Percentiles rank a stretch among this genome's conserved stretches.
Evolutionary conservation across 2,888 invertebrate genomes (phyloP).

Genomic region (Sinopyrophorus schimmeli): DNA sequence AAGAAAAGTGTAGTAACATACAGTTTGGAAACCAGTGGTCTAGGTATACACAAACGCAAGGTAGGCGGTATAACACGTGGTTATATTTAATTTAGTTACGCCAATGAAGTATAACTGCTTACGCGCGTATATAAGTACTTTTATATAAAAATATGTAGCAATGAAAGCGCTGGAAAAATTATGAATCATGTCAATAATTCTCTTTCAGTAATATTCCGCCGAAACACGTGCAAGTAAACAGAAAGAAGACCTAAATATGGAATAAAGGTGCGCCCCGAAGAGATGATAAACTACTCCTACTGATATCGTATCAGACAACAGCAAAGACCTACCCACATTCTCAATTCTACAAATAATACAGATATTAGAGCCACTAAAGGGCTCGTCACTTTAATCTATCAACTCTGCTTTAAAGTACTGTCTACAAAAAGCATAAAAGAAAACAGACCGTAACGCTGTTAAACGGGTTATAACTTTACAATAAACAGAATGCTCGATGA

Average conservation of each 20-base stretch:
- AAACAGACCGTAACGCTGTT: too few relatives aligned
- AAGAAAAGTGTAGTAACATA: too few relatives aligned
- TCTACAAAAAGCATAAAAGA: too few relatives aligned
- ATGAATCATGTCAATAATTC: conserved; percentile 26
- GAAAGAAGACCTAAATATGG: conserved; percentile 29
- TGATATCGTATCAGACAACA: conserved; percentile 30
- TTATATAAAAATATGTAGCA: conserved; percentile 3
- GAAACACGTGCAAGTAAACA: conserved; percentile 29
- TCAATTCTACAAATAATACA: conserved; percentile 18
- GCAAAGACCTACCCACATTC: conserved; percentile 30
- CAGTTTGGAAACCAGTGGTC: too few relatives aligned
- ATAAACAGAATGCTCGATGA: too few relatives aligned
- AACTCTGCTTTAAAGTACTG: too few relatives aligned
- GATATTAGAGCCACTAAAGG: conserved; percentile 19
- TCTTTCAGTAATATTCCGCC: conserved; percentile 27
- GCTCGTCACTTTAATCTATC: conserved; percentile 15
- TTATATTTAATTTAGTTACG: too few relatives aligned
- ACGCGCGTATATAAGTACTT: too few relatives aligned
- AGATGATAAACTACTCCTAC: conserved; percentile 34
- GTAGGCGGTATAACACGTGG: too few relatives aligned
- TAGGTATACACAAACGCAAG: too few relatives aligned
- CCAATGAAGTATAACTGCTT: too few relatives aligned
- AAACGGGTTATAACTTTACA: too few relatives aligned
- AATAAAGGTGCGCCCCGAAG: conserved; percentile 29
- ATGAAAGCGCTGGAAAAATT: conserved; percentile 5